These are phyloP conservation scores for Diabrotica undecimpunctata DNA, from an alignment of 1,140 invertebrate species.

Conservation along the genomic window DNA sequence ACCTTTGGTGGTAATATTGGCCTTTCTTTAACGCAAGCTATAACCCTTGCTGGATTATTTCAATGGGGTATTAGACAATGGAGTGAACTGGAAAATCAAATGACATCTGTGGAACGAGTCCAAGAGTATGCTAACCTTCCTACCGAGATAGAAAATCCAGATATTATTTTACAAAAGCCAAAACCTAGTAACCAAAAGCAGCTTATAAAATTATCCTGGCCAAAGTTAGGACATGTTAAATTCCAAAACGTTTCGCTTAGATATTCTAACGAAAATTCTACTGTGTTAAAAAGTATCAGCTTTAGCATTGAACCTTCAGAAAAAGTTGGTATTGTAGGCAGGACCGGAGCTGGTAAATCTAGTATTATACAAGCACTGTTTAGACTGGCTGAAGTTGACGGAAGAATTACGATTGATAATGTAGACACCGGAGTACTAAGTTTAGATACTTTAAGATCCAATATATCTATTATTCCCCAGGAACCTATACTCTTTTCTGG, in stretches of 20 bases:
- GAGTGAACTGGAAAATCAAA: slow-evolving; percentile 65
- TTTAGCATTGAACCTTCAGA: slow-evolving; percentile 59
- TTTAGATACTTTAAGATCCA: slow-evolving; percentile 58
- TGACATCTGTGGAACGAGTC: slow-evolving; percentile 64
- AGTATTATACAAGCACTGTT: slow-evolving; percentile 72
- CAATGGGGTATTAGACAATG: slow-evolving; percentile 73
- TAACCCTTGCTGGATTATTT: slow-evolving; percentile 59
- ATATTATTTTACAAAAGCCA: slow-evolving; percentile 50
- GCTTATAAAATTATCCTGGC: slow-evolving; percentile 22
- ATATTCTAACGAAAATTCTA: slow-evolving; percentile 62
- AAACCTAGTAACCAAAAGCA: slow-evolving; percentile 44
- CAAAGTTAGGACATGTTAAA: slow-evolving; percentile 26
- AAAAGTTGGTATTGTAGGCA: slow-evolving; percentile 62
- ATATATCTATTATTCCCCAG: slow-evolving; percentile 70
- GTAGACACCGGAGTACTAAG: slow-evolving; percentile 50
- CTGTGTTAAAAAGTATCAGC: slow-evolving; percentile 62
- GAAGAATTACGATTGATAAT: slow-evolving; percentile 60
- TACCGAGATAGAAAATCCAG: slow-evolving; percentile 47
- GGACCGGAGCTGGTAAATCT: slow-evolving; percentile 66
- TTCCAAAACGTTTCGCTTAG: slow-evolving; percentile 57
- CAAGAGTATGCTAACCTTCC: slow-evolving; percentile 39
- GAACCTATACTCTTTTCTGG: slow-evolving; percentile 71
- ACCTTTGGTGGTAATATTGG: slow-evolving; percentile 52
- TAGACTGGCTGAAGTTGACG: slow-evolving; percentile 57
- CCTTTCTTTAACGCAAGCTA: slow-evolving; percentile 55